Percentiles rank a stretch among this genome's conserved stretches.
Evolutionary conservation across 2,888 invertebrate species (phyloP).

Genomic region (Drosophila anceps): DNA sequence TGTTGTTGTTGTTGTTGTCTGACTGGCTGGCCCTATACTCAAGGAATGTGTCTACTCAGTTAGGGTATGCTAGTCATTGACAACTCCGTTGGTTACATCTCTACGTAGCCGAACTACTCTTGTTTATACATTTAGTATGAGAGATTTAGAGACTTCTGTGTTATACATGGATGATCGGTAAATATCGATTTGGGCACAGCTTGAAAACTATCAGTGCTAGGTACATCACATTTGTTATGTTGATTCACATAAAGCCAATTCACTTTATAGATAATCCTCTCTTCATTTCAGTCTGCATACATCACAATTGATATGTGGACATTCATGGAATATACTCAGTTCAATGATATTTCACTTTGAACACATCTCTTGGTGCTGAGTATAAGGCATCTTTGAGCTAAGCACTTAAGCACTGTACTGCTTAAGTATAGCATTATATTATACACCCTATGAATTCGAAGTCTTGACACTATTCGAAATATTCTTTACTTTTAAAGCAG

Average conservation of each 20-base stretch:
- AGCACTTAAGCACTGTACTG: too few species aligned
- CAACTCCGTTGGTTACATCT: background rate
- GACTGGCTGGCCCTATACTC: background rate
- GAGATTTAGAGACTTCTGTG: background rate
- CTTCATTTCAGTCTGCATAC: too few species aligned
- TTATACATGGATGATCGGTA: background rate
- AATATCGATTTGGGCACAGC: background rate
- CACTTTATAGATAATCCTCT: background rate
- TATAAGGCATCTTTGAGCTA: too few species aligned
- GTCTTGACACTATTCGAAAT: background rate
- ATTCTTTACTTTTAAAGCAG: background rate
- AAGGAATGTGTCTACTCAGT: background rate
- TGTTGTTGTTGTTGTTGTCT: constrained; percentile 3
- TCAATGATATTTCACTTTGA: background rate
- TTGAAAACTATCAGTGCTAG: too few species aligned
- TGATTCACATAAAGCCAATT: background rate
- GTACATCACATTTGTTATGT: background rate
- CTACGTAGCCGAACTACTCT: background rate
- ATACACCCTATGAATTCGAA: background rate
- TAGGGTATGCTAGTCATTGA: background rate
- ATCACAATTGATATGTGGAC: background rate
- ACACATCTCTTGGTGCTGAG: background rate
- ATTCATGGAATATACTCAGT: background rate
- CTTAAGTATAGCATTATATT: too few species aligned
- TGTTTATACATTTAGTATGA: background rate